Conservation (phyloP, 2,888 invertebrate genomes). For the Cheilosia variabilis region DNA sequence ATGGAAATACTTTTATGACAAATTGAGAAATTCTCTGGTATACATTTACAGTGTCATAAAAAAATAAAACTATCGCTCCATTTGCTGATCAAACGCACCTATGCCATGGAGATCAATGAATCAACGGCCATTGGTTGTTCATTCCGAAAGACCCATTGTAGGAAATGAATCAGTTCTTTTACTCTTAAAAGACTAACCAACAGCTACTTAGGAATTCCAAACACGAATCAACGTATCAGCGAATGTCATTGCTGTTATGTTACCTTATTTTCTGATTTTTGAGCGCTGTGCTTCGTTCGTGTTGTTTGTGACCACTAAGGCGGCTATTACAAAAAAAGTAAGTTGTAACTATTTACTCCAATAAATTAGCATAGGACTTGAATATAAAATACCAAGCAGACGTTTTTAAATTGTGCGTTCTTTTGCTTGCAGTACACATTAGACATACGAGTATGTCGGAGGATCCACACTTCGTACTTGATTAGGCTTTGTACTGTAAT, state of each 20-base stretch:
- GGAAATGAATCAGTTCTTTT: slow-evolving; percentile 62
- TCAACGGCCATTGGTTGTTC: slow-evolving; percentile 20
- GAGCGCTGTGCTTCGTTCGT: slow-evolving; percentile 18
- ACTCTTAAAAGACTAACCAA: slow-evolving; percentile 6
- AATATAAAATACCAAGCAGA: too few relatives aligned
- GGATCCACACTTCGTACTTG: too few relatives aligned
- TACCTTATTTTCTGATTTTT: slow-evolving; percentile 31
- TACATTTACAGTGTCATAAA: too few relatives aligned
- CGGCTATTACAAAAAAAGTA: slow-evolving; percentile 23
- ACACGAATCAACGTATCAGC: slow-evolving; percentile 35
- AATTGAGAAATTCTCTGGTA: too few relatives aligned
- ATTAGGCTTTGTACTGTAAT: too few relatives aligned
- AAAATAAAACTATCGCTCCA: too few relatives aligned
- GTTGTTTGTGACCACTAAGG: slow-evolving; percentile 22
- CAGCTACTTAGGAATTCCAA: slow-evolving; percentile 31
- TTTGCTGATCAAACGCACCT: too few relatives aligned
- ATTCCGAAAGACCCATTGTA: slow-evolving; percentile 1
- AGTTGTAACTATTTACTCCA: slow-evolving; percentile 36
- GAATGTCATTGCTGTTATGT: slow-evolving; percentile 18
- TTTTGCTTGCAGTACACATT: too few relatives aligned
- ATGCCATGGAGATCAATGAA: slow-evolving; percentile 2
- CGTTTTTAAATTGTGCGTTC: too few relatives aligned
- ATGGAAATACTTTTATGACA: too few relatives aligned
- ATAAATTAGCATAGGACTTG: too few relatives aligned
- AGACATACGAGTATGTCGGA: too few relatives aligned